Evolutionary conservation across 2,113 vertebrate species (phyloP).

Genomic region (Dendrocopos noguchii): DNA sequence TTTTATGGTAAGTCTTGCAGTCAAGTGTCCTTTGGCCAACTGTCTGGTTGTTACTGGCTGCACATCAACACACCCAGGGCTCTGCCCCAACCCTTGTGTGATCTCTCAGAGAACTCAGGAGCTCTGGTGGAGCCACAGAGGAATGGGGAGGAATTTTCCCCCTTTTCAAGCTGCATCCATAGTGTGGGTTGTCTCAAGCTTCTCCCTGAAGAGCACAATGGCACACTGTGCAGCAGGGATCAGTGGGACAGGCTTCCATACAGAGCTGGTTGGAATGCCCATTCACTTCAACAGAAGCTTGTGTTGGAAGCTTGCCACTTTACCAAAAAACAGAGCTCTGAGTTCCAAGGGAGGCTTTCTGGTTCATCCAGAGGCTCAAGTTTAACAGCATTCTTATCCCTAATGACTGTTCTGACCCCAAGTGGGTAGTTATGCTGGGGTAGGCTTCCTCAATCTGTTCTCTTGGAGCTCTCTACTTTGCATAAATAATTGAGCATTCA

Average conservation of each 20-base stretch:
- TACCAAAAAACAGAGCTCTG: neutral
- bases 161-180: neutral
- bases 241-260: neutral
- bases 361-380: neutral
- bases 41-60: neutral
- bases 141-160: neutral
- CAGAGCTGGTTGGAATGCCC: neutral
- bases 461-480: slow-evolving; percentile 49
- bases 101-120: neutral
- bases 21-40: neutral
- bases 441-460: slow-evolving; percentile 50
- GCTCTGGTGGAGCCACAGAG: neutral
- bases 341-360: neutral
- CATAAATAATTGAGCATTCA: slow-evolving; percentile 70
- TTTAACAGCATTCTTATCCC: neutral
- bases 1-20: slow-evolving; percentile 20
- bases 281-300: neutral
- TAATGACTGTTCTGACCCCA: neutral
- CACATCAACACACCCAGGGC: neutral
- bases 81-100: neutral
- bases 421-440: neutral
- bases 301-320: neutral
- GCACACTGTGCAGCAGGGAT: fast-evolving
- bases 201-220: neutral
- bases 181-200: fast-evolving